Conservation (phyloP, 1,140 invertebrate species). For the Cotesia chilonis region DNA sequence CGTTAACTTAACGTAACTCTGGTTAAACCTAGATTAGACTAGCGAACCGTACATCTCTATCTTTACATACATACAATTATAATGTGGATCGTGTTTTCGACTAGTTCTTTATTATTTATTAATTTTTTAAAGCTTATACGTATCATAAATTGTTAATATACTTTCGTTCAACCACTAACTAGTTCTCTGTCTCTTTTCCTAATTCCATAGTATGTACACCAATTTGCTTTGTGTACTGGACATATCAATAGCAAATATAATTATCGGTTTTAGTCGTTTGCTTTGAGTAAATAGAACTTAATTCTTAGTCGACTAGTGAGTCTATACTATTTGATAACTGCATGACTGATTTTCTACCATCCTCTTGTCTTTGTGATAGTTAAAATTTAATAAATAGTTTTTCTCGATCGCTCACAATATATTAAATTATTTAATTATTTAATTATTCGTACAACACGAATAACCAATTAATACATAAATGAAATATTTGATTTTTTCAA, state of each 20-base stretch:
- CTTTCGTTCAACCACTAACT: background rate
- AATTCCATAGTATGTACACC: conserved; percentile 7
- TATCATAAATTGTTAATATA: conserved; percentile 15
- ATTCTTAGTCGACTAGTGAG: background rate
- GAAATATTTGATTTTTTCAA: too few relatives aligned
- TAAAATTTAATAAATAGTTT: background rate
- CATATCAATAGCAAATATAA: conserved; percentile 62
- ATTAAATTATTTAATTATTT: too few relatives aligned
- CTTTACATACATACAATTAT: background rate
- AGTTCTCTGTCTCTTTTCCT: conserved; percentile 8
- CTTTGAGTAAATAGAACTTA: conserved; percentile 49
- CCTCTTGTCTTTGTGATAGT: too few relatives aligned
- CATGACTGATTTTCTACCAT: too few relatives aligned
- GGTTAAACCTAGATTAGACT: conserved; percentile 54
- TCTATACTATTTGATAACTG: background rate
- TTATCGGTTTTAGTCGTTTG: conserved; percentile 60
- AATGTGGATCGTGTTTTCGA: background rate
- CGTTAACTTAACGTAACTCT: conserved; percentile 49
- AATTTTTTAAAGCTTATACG: background rate
- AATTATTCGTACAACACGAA: too few relatives aligned
- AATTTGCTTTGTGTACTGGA: conserved; percentile 51
- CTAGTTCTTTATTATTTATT: conserved; percentile 1
- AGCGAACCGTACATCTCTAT: conserved; percentile 43
- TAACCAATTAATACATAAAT: too few relatives aligned
- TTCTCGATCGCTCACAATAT: too few relatives aligned